These are phyloP conservation scores for Chionoecetes opilio DNA, from an alignment of 1,140 invertebrate genomes.

Conservation along the genomic window DNA sequence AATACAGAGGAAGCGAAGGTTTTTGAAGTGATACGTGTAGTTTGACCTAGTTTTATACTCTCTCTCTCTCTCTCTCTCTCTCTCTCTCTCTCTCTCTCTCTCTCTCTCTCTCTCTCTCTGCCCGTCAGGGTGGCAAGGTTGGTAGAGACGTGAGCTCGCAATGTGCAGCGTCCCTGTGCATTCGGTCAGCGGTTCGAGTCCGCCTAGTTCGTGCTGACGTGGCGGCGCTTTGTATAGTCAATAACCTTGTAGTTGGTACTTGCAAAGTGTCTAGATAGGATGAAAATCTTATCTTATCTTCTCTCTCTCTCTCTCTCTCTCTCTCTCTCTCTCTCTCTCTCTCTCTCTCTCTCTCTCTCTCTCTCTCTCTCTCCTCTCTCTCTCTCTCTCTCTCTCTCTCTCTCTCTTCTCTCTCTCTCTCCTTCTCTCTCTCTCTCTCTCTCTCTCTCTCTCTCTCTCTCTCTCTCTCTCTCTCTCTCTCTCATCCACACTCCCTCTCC, in stretches of 20 bases:
- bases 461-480: constrained; percentile 12
- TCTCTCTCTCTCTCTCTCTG: neutral
- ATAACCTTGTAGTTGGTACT: too few species aligned
- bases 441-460: constrained; percentile 42
- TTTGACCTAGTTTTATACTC: neutral
- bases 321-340: constrained; percentile 41
- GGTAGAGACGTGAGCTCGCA: too few species aligned
- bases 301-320: neutral
- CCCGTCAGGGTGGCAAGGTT: too few species aligned
- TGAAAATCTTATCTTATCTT: too few species aligned
- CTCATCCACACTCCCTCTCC: neutral
- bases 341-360: constrained; percentile 42
- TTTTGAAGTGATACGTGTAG: neutral
- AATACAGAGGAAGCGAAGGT: neutral
- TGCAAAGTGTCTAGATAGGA: too few species aligned
- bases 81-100: constrained; percentile 39
- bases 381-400: neutral
- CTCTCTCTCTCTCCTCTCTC: constrained; percentile 40
- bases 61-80: constrained; percentile 39
- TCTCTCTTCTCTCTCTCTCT: neutral
- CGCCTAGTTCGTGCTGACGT: too few species aligned
- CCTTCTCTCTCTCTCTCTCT: neutral
- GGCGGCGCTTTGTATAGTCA: too few species aligned
- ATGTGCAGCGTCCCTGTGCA: too few species aligned
- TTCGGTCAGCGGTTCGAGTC: too few species aligned